These are phyloP conservation scores for Trimorus sp. DNA, from an alignment of 2,888 invertebrate species.

Conservation along the genomic window DNA sequence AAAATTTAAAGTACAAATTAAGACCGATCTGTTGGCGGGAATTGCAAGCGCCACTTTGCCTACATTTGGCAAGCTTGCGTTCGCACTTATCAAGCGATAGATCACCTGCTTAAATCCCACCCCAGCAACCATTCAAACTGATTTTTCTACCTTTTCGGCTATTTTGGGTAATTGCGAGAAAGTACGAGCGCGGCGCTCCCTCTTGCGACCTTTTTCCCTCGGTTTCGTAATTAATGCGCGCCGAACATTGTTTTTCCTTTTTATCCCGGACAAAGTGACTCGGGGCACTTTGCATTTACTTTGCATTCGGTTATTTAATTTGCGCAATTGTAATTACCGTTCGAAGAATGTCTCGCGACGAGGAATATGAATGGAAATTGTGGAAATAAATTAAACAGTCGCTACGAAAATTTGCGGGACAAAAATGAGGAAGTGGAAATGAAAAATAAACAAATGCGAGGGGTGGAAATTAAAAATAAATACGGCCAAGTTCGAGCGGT, in stretches of 20 bases:
- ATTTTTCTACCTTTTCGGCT: constrained; percentile 41
- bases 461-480: too few species aligned
- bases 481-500: too few species aligned
- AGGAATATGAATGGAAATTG: too few species aligned
- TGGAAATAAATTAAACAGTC: too few species aligned
- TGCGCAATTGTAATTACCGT: constrained; percentile 12
- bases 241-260: constrained; percentile 23
- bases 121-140: constrained; percentile 43
- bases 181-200: constrained; percentile 27
- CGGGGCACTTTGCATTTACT: constrained; percentile 21
- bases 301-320: constrained; percentile 33
- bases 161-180: constrained; percentile 51
- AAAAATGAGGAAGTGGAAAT: too few species aligned
- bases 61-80: constrained; percentile 41
- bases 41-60: constrained; percentile 12
- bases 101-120: constrained; percentile 53
- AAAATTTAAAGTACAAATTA: constrained; percentile 29
- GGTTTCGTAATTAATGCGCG: constrained; percentile 35
- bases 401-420: too few species aligned
- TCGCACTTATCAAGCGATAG: constrained; percentile 50
- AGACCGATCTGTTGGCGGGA: constrained; percentile 11
- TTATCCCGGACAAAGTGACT: constrained; percentile 22
- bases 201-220: constrained; percentile 8
- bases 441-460: too few species aligned
- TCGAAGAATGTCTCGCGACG: not conserved